Evolutionary conservation across 1,140 invertebrate species (phyloP), one percentile per base, ranked within the genome.

Genomic region (Choristoneura fumiferana): DNA sequence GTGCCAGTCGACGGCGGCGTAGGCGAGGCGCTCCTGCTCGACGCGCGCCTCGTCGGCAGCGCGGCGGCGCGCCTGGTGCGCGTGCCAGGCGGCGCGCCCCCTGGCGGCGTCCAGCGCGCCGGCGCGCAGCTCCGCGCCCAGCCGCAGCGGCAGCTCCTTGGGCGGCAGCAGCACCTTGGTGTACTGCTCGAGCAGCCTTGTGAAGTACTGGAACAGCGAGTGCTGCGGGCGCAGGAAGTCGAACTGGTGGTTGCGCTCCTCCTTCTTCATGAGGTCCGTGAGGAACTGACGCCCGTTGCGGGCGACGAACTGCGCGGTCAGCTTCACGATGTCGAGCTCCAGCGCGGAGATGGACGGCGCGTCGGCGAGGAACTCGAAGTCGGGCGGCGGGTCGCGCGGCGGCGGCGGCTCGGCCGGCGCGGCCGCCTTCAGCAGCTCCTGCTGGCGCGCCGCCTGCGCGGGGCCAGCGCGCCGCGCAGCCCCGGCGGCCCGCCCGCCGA

Each of bases 1-100:
- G 81, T 99, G 99, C 99, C 99, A 99, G 84, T 99, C 99, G 67
- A 99, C 99, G 75, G 98, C 96, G 1, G 97, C 97, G 84, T 99
- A 99, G 0, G 98, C 97, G 33, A 99, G 93, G 92, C 98, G 92
- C 88, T 99, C 99, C 36, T 96, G 93, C 86, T 99, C 98, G 12
- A 97, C 92, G 73, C 96, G 96, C 73, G 98, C 97, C 82, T 99
- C 97, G 84, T 99, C 97, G 62, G 96, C 95, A 0, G 96, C 93
- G 54, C 94, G 95, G 76, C 98, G 96, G 10, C 95, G 93, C 74
- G 98, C 97, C 83, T 99, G 96, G 85, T 98, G 97, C 52, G 96
- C 95, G 45, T 97, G 93, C 98, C 98, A 99, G 64, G 99, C 98
- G 0, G 98, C 96, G 6, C 99, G 91, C 78, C 98, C 98, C 64